These are phyloP conservation scores for Rhagophthalmus giganteus DNA, from an alignment of 2,888 invertebrate genomes.

Conservation along the genomic window DNA sequence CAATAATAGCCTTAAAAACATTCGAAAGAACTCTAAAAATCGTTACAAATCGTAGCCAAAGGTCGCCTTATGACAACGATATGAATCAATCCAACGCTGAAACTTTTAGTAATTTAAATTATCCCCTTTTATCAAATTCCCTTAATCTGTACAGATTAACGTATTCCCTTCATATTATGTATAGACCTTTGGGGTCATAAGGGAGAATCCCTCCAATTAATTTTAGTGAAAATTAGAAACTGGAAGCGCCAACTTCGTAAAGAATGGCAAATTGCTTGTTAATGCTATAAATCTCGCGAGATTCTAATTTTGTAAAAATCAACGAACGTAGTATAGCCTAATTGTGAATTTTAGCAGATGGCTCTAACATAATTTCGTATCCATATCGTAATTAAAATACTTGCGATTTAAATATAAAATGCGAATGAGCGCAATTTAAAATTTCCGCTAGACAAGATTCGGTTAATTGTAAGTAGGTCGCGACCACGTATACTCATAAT, in stretches of 20 bases:
- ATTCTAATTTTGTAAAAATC: conserved; percentile 6
- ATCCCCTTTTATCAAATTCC: neutral
- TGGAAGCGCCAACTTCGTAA: conserved; percentile 17
- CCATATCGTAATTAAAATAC: no score
- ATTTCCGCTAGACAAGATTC: no score
- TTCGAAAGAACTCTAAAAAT: no score
- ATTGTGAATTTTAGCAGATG: conserved; percentile 7
- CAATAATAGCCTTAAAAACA: no score
- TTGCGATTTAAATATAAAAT: no score
- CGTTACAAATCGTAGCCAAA: no score
- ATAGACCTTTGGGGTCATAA: conserved; percentile 13
- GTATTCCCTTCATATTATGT: conserved; percentile 13
- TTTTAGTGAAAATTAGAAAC: conserved; percentile 15
- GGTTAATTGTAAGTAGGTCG: no score
- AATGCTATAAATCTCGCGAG: conserved; percentile 14
- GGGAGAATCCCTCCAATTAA: conserved; percentile 11
- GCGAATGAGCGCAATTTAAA: no score
- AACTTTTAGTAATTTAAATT: neutral
- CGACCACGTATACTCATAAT: no score
- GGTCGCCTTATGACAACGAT: no score
- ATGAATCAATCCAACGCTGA: neutral
- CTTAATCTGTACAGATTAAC: conserved; percentile 10
- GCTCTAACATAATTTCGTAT: no score
- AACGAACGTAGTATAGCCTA: conserved; percentile 4
- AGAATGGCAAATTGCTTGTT: conserved; percentile 16